A percentile compares a stretch with the other conserved stretches of the same genome.
These are phyloP conservation scores for Pherbina coryleti DNA, from an alignment of 2,888 invertebrate species.

Conservation along the genomic window DNA sequence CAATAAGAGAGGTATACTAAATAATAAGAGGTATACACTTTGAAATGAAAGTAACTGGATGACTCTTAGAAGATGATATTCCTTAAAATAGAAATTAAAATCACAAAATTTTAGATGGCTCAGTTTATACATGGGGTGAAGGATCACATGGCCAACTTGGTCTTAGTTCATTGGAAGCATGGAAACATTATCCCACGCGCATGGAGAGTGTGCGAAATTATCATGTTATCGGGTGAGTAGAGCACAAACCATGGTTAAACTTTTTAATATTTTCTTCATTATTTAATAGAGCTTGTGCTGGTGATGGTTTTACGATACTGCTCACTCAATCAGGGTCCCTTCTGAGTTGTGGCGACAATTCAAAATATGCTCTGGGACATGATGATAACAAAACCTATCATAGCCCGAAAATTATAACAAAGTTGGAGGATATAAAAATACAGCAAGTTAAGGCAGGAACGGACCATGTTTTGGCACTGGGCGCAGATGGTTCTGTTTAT, in stretches of 20 bases:
- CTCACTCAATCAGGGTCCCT: conserved; percentile 78
- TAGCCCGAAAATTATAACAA: conserved; percentile 73
- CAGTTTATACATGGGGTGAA: conserved; percentile 80
- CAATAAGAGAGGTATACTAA: neutral
- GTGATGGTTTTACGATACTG: conserved; percentile 77
- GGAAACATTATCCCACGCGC: conserved; percentile 73
- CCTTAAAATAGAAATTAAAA: neutral
- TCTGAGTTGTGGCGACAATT: conserved; percentile 77
- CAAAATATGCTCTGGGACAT: conserved; percentile 76
- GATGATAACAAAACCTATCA: conserved; percentile 72
- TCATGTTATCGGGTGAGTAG: conserved; percentile 71
- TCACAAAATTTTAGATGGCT: conserved; percentile 69
- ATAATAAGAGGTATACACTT: too few species aligned
- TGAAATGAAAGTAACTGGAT: neutral
- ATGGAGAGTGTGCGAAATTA: conserved; percentile 75
- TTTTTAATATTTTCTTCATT: neutral
- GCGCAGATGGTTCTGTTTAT: conserved; percentile 74
- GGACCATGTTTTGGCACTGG: conserved; percentile 76
- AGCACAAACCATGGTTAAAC: neutral
- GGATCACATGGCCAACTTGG: conserved; percentile 78
- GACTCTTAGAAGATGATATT: neutral
- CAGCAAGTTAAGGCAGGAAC: conserved; percentile 74
- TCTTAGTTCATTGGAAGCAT: conserved; percentile 70
- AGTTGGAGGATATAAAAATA: conserved; percentile 73
- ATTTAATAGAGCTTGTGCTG: conserved; percentile 73